These are phyloP conservation scores for Tauraco hartlaubi DNA, from an alignment of 2,797 vertebrate species.

Conservation along the genomic window DNA sequence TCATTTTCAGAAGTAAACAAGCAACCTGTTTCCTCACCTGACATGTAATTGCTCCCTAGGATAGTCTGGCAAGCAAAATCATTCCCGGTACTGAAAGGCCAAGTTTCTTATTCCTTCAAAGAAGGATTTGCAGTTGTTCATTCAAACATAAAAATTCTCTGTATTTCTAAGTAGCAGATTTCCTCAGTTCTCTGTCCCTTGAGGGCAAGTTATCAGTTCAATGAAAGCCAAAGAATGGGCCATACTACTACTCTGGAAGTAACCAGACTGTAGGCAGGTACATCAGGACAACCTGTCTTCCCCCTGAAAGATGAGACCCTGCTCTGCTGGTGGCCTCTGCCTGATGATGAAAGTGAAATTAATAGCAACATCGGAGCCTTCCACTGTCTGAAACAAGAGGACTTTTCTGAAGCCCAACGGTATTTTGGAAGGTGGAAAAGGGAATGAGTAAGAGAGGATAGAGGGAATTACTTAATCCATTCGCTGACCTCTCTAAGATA, in stretches of 20 bases:
- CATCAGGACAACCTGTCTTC: background rate
- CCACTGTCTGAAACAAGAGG: background rate
- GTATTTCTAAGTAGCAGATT: constrained; percentile 1
- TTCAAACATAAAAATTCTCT: constrained; percentile 6
- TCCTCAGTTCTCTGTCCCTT: background rate
- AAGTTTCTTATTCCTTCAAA: background rate
- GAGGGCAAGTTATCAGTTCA: background rate
- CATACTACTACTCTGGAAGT: background rate
- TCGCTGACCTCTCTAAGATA: background rate
- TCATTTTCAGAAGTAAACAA: background rate
- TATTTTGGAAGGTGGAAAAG: background rate
- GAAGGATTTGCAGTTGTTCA: constrained; percentile 1
- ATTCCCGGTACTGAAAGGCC: background rate
- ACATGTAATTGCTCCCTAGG: background rate
- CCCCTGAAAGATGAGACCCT: background rate
- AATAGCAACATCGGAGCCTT: background rate
- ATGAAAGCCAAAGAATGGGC: background rate
- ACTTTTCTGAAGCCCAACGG: background rate
- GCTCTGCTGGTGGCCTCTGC: background rate
- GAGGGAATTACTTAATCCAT: background rate
- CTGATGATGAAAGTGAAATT: background rate
- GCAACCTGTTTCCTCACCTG: background rate
- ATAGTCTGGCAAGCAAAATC: constrained; percentile 3
- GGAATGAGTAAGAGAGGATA: background rate
- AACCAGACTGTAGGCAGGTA: background rate